Percentiles rank a stretch among this genome's conserved stretches.
Evolutionary conservation across 2,888 invertebrate genomes (phyloP).

Genomic region (Tillus elongatus): DNA sequence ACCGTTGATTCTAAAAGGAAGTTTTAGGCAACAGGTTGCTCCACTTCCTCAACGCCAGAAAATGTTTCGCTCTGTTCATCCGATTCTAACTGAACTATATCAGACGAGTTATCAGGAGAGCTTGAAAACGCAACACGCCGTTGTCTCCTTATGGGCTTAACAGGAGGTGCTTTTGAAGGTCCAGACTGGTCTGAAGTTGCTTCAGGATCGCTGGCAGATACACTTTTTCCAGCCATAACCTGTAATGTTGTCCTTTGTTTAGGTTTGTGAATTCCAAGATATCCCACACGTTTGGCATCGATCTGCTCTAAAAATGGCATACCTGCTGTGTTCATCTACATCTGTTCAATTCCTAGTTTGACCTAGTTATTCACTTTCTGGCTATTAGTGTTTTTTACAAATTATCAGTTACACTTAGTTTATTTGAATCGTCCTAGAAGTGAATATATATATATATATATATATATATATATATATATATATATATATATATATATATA

Average conservation of each 20-base stretch:
- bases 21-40: too few species aligned
- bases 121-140: constrained; percentile 1
- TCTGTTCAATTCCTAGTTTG: too few species aligned
- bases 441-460: not conserved
- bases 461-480: constrained; percentile 5
- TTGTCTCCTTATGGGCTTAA: not conserved
- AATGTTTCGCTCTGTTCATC: constrained; percentile 8
- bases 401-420: too few species aligned
- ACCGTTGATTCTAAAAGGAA: too few species aligned
- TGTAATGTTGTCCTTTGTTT: not conserved
- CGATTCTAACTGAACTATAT: too few species aligned
- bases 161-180: too few species aligned
- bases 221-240: not conserved
- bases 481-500: constrained; percentile 9
- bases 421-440: not conserved
- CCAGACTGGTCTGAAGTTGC: too few species aligned
- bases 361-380: too few species aligned
- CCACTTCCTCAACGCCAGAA: not conserved
- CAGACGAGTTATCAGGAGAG: too few species aligned
- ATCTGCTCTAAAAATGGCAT: constrained; percentile 3
- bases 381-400: too few species aligned
- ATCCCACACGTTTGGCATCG: constrained; percentile 5
- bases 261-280: too few species aligned
- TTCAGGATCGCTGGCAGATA: too few species aligned
- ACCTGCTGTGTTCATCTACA: not conserved